These are phyloP conservation scores for Cydia pomonella DNA, from an alignment of 1,140 invertebrate genomes.

Conservation along the genomic window DNA sequence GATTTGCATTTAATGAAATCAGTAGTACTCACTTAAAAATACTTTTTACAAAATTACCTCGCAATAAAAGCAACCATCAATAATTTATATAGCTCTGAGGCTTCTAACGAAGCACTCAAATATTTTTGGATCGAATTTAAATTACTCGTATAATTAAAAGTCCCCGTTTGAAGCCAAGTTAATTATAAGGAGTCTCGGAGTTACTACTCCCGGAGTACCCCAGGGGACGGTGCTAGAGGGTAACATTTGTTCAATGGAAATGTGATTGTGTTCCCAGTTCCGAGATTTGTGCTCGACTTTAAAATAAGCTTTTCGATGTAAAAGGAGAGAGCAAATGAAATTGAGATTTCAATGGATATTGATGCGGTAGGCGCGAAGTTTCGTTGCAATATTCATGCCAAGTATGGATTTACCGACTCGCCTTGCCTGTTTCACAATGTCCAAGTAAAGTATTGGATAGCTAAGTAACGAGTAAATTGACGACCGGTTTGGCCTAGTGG, in stretches of 20 bases:
- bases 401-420: not conserved
- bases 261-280: not conserved
- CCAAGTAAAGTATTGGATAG: too few relatives aligned
- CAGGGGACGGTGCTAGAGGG: not conserved
- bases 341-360: conserved; percentile 5
- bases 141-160: conserved; percentile 10
- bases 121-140: conserved; percentile 4
- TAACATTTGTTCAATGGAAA: conserved; percentile 2
- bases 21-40: too few relatives aligned
- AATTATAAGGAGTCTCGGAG: not conserved
- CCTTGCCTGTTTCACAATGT: too few relatives aligned
- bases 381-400: not conserved
- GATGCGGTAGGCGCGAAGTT: not conserved
- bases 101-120: conserved; percentile 8
- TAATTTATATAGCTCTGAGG: not conserved
- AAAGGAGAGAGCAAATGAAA: conserved; percentile 1
- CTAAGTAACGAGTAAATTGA: too few relatives aligned
- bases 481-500: too few relatives aligned
- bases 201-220: not conserved
- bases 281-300: not conserved
- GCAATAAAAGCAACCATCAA: not conserved
- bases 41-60: not conserved
- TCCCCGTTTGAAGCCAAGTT: not conserved
- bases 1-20: too few relatives aligned
- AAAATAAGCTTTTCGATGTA: conserved; percentile 7